A percentile compares a stretch with the other conserved stretches of the same genome.
phyloP scores from a whole-genome alignment of 2,797 vertebrate species.

The Smutsia temminckii region DNA sequence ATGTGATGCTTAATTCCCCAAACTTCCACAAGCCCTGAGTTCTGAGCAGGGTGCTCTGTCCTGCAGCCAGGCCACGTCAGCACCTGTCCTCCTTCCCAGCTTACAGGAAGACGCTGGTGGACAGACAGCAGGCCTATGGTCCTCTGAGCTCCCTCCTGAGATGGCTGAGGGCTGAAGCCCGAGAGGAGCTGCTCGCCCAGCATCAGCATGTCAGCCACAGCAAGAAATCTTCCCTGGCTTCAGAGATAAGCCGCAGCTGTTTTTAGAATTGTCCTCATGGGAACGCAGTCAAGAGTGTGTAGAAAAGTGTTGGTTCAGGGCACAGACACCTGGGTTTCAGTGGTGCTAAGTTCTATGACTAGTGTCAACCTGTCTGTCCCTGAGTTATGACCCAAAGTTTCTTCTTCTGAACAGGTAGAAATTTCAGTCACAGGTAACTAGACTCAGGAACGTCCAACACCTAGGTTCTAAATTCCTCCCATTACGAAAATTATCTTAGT shows the following conservation, averaged over 20 bases:
- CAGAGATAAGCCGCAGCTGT: neutral
- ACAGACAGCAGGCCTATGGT: fast-evolving
- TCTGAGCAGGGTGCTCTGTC: neutral
- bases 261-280: neutral
- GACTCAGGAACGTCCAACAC: neutral
- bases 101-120: fast-evolving
- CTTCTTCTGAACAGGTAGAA: neutral
- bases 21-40: fast-evolving
- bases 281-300: neutral
- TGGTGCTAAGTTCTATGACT: fast-evolving
- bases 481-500: fast-evolving
- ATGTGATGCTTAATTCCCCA: neutral
- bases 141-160: neutral
- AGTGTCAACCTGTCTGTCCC: neutral
- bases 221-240: neutral
- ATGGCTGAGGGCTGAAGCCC: neutral
- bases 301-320: no score
- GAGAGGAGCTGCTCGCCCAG: neutral
- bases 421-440: neutral
- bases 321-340: neutral
- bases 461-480: neutral
- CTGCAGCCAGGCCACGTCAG: fast-evolving
- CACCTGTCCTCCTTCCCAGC: neutral
- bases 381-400: neutral
- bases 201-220: neutral